These are phyloP conservation scores for Sebastes jordani DNA, from an alignment of 2,797 vertebrate species.

Conservation along the genomic window DNA sequence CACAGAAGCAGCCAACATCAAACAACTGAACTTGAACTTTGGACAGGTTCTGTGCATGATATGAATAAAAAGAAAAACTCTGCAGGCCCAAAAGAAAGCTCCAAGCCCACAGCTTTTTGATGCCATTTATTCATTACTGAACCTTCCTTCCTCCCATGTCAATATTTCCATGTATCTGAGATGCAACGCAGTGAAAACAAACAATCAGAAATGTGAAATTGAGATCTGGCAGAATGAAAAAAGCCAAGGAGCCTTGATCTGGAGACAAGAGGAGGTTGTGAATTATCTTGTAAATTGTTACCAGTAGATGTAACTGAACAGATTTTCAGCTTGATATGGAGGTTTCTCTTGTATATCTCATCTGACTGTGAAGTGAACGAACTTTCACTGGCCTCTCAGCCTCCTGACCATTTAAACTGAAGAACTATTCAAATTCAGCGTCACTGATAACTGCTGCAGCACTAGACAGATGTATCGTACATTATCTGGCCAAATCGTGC, in stretches of 20 bases:
- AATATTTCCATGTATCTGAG: slow-evolving; percentile 16
- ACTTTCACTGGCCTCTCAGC: not conserved
- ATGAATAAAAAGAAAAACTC: slow-evolving; percentile 37
- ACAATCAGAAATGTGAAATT: slow-evolving; percentile 12
- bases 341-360: not conserved
- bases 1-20: slow-evolving; percentile 54
- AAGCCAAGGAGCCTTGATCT: not conserved
- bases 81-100: slow-evolving; percentile 7
- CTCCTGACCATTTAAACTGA: not conserved
- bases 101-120: slow-evolving; percentile 43
- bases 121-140: slow-evolving; percentile 6
- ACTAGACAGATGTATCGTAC: not conserved
- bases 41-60: slow-evolving; percentile 54
- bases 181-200: slow-evolving; percentile 11
- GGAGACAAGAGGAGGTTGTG: not conserved
- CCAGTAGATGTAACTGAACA: not conserved
- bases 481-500: accelerated
- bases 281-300: not conserved
- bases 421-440: accelerated
- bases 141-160: not conserved
- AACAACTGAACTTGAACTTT: slow-evolving; percentile 66
- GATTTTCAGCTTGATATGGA: not conserved
- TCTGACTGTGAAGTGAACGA: not conserved
- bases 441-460: no score
- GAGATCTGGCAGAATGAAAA: not conserved